These are phyloP conservation scores for Augiades crinisus DNA, from an alignment of 2,888 invertebrate species.

Conservation along the genomic window DNA sequence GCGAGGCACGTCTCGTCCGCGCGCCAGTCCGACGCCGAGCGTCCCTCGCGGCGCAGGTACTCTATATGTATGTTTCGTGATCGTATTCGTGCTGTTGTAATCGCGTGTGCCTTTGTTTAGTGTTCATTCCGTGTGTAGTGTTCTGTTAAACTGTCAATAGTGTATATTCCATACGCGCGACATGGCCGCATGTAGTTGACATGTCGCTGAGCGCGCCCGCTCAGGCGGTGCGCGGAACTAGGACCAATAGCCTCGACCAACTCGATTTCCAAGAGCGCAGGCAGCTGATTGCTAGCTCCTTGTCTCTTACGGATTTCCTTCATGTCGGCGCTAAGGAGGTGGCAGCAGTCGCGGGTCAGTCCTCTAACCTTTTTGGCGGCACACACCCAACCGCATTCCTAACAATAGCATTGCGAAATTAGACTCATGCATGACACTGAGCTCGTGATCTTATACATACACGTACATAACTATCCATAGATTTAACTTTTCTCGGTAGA, in stretches of 20 bases:
- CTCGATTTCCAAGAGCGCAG: conserved; percentile 95
- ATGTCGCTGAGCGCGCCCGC: conserved; percentile 79
- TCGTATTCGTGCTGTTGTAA: conserved; percentile 44
- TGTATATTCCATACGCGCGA: conserved; percentile 56
- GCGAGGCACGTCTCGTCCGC: conserved; percentile 43
- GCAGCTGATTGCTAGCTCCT: conserved; percentile 92
- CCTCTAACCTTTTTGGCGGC: conserved; percentile 43
- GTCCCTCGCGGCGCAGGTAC: conserved; percentile 74
- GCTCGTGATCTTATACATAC: background rate
- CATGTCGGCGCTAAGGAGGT: conserved; percentile 85
- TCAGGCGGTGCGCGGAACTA: conserved; percentile 76
- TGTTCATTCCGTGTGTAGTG: conserved; percentile 56
- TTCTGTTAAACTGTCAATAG: conserved; percentile 47
- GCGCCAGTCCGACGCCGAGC: conserved; percentile 74
- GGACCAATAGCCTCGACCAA: conserved; percentile 93
- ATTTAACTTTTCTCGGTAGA: too few relatives aligned
- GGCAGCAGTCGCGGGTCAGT: conserved; percentile 77
- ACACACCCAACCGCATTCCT: conserved; percentile 51
- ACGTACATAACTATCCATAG: background rate
- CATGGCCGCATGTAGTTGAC: conserved; percentile 76
- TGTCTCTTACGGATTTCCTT: conserved; percentile 92
- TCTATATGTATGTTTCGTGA: conserved; percentile 48
- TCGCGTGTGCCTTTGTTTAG: conserved; percentile 69
- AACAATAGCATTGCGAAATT: conserved; percentile 67
- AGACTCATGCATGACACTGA: background rate